phyloP scores from a whole-genome alignment of 2,888 invertebrate genomes.

The Diogma glabrata region DNA sequence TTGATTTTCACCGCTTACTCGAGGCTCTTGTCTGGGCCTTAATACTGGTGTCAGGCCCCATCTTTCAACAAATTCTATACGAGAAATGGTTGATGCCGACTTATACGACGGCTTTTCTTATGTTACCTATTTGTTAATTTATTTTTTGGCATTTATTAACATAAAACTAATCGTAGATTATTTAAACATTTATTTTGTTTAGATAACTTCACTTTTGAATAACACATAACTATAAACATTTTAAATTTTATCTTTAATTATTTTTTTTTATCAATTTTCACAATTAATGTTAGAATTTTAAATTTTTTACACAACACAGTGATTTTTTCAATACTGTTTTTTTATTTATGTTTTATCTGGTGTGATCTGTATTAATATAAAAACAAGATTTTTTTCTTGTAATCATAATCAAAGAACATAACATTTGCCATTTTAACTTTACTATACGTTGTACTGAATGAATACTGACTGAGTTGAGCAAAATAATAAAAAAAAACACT shows the following conservation, averaged over 20 bases:
- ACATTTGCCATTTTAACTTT: slow-evolving; percentile 8
- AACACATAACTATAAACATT: slow-evolving; percentile 9
- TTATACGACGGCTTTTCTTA: slow-evolving; percentile 10
- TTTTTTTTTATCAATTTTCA: neutral
- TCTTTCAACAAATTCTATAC: slow-evolving; percentile 94
- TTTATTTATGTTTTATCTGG: neutral
- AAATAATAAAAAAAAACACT: slow-evolving; percentile 6
- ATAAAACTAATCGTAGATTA: slow-evolving; percentile 1
- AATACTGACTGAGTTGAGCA: neutral
- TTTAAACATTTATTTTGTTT: slow-evolving; percentile 7
- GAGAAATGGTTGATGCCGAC: slow-evolving; percentile 61
- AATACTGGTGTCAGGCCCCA: slow-evolving; percentile 98
- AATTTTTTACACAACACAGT: slow-evolving; percentile 4
- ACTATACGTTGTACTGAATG: neutral
- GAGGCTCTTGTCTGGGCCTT: slow-evolving; percentile 91
- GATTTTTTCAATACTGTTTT: slow-evolving; percentile 1
- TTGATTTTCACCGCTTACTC: slow-evolving; percentile 48
- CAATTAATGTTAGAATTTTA: no score
- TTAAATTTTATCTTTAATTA: slow-evolving; percentile 1
- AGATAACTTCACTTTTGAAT: slow-evolving; percentile 6
- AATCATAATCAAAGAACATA: slow-evolving; percentile 5
- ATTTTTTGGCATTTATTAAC: slow-evolving; percentile 9
- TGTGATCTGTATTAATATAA: neutral
- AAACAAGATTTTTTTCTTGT: neutral
- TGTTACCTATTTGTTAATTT: slow-evolving; percentile 12